Conservation (phyloP, 2,113 vertebrate genomes). For the Siniperca chuatsi region DNA sequence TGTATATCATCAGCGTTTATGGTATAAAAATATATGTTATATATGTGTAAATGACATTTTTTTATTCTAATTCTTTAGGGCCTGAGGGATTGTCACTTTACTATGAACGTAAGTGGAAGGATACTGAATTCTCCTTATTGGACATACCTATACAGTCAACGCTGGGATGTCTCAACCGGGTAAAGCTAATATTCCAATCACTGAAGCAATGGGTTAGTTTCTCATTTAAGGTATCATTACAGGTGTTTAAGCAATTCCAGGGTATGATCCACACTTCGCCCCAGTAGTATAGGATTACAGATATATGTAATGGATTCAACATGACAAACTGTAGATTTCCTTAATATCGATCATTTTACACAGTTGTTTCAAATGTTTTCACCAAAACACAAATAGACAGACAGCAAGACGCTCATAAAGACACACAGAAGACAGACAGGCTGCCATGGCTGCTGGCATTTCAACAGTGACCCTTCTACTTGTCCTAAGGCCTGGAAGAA, state of each 20-base stretch:
- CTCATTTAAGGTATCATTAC: not conserved
- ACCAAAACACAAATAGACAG: not conserved
- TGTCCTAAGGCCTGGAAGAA: slow-evolving; percentile 26
- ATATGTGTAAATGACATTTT: no score
- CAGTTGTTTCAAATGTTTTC: not conserved
- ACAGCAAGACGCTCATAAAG: not conserved
- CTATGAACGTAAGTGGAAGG: no score
- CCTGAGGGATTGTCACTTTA: no score
- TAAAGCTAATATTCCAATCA: not conserved
- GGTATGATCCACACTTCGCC: not conserved
- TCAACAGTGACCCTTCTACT: slow-evolving; percentile 62
- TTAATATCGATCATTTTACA: not conserved
- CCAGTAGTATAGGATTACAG: not conserved
- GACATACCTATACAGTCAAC: no score
- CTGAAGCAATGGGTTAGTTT: not conserved
- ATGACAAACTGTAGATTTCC: not conserved
- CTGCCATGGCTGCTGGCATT: slow-evolving; percentile 49
- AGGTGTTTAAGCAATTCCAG: not conserved
- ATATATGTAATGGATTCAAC: not conserved
- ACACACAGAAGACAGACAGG: slow-evolving; percentile 8
- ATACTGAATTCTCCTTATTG: no score
- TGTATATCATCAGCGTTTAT: no score
- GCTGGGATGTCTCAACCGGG: no score
- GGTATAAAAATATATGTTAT: not conserved
- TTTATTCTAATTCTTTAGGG: no score